Conservation (phyloP, 2,113 vertebrate species). For the Panthera uncia region DNA sequence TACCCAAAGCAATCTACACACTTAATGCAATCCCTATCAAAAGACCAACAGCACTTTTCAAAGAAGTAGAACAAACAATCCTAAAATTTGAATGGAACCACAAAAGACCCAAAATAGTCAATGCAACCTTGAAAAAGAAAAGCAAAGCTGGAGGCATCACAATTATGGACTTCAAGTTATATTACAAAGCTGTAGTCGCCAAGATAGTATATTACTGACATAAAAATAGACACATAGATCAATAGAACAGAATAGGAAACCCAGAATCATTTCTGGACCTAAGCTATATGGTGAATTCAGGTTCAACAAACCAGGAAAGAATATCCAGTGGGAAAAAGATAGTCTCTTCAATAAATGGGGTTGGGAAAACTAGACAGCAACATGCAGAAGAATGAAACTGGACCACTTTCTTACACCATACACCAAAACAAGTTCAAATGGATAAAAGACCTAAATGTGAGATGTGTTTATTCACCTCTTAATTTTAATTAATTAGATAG, state of each 20-base stretch:
- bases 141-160: not conserved
- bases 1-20: not conserved
- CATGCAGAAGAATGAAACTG: not conserved
- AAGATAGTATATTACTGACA: not conserved
- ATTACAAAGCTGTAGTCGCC: not conserved
- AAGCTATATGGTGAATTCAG: not conserved
- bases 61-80: not conserved
- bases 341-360: not conserved
- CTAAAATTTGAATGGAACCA: not conserved
- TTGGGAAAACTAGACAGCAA: not conserved
- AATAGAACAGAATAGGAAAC: not conserved
- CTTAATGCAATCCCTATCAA: not conserved
- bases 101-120: not conserved
- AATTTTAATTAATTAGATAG: not conserved
- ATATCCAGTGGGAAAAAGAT: not conserved
- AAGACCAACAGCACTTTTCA: not conserved
- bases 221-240: not conserved
- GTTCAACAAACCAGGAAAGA: not conserved
- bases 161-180: not conserved
- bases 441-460: not conserved
- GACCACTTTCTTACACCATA: not conserved
- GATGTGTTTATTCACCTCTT: not conserved
- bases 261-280: not conserved
- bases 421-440: not conserved
- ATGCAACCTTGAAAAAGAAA: not conserved